Evolutionary conservation across 2,797 vertebrate species (phyloP), one percentile per base, ranked within the genome.

Genomic region (Pseudocheirus occidentalis): DNA sequence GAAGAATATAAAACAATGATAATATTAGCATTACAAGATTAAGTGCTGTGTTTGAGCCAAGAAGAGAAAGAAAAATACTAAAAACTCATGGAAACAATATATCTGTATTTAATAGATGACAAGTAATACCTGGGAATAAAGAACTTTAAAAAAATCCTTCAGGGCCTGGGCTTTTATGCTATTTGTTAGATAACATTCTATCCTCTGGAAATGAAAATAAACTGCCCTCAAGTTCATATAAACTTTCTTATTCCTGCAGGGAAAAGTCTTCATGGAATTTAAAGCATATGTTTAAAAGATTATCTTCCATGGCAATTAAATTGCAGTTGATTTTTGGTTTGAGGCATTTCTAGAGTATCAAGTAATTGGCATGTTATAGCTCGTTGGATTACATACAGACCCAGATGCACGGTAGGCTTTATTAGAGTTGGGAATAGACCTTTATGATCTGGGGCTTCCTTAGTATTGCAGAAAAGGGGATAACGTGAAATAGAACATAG

Each of bases 271-370:
- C 91, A 94, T 96, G 96, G 97, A 98, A 97, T 96, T 96, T 96
- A 95, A 96, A 94, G 92, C 97, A 53, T 96, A n/a, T 94, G 55
- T 94, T 97, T 97, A 97, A 97, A 98, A 97, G 97, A 97, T 98
- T 97, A 96, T 91, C 95, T 97, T 92, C 92, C 90, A 53, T 96
- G 93, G 95, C 58, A 93, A 97, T 96, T 97, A 97, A 97, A 93
- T 57, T 81, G 53, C 12, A 21, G 50, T 9, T n/a, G 95, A 96
- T 97, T 95, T 97, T 94, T 94, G 94, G 89, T 73, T 40, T 94
- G 94, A 95, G 40, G 54, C 95, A 96, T 96, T 94, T 96, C 92
- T 55, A 94, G 73, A 95, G 96, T 91, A 96, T 95, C 52, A 92
- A 97, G 87, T 90, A 54, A 96, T 50, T 54, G 59, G 91, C 95